These are phyloP conservation scores for Hyperoodon ampullatus DNA, from an alignment of 2,113 vertebrate species.

Conservation along the genomic window DNA sequence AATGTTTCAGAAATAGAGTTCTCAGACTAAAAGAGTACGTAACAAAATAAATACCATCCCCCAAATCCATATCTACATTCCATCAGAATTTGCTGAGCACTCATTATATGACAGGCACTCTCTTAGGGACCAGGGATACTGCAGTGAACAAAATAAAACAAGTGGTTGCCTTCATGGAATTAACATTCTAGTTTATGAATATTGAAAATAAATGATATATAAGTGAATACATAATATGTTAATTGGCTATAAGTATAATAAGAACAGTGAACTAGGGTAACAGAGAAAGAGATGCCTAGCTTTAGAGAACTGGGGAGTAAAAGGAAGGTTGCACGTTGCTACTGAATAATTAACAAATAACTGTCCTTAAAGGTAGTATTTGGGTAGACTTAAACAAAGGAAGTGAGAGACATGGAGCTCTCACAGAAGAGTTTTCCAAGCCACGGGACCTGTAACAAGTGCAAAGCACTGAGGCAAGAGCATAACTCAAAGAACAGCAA, in stretches of 20 bases:
- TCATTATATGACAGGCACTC: not conserved
- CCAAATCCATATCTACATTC: not conserved
- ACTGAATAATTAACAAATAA: not conserved
- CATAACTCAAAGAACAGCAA: not conserved
- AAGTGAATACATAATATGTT: not conserved
- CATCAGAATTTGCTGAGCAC: not conserved
- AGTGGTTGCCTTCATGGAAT: not conserved
- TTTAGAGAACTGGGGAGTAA: not conserved
- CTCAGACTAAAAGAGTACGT: not conserved
- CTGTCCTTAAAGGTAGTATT: not conserved
- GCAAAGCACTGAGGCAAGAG: not conserved
- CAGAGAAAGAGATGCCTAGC: not conserved
- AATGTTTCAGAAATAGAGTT: not conserved
- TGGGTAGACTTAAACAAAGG: not conserved
- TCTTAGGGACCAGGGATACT: not conserved
- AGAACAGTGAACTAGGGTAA: not conserved
- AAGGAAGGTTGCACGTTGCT: not conserved
- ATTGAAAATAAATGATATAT: conserved; percentile 11
- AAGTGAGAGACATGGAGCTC: not conserved
- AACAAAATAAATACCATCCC: not conserved
- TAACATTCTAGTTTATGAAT: not conserved
- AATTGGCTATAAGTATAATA: not conserved
- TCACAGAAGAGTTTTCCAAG: not conserved
- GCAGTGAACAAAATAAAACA: not conserved
- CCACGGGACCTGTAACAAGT: not conserved